Base-by-base conservation (phyloP, 2,797 vertebrate species). In the Manis javanica region DNA sequence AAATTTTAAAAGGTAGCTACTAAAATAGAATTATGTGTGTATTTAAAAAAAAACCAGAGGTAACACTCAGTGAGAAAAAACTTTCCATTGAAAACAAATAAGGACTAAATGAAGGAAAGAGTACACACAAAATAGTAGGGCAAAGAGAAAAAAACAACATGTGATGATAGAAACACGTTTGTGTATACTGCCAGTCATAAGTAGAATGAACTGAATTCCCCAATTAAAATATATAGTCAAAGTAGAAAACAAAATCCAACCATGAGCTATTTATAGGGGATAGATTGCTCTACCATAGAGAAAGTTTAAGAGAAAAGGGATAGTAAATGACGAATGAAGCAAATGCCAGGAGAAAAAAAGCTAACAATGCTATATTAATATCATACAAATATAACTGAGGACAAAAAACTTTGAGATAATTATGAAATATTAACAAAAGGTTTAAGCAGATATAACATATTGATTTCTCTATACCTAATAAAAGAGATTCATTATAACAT, bases 31-130 rank as follows among this genome's bases (percentile, higher is more conserved):
- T 64, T 75, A 57, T 19, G 37, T 57, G 5, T 79, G 3, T 49
- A 42, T 79, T 64, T 21, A 7, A 29, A 34, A 51, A 59, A 77
- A 64, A 74, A 42, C 29, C 68, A 57, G 24, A 46, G 5, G 19
- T 49, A 90, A 95, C 12, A 75, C 1, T 55, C 26, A 87, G 78
- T 51, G 26, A 96, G 63, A 19, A 87, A 92, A 55, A 51, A 55
- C 21, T 21, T 78, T 89, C 37, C 87, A 53, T 12, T 29, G 18
- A 82, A 96, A 91, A 66, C 13, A 95, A 64, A 85, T n/a, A 91
- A 92, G 4, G 13, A 5, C 49, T 69, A 26, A 87, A n/a, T 83
- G 11, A 93, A 95, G n/a, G 23, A 29, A 26, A 66, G 14, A 16
- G 18, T 19, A 64, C 18, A 75, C 34, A 78, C 51, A 86, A 89